Evolutionary conservation across 2,888 invertebrate species (phyloP).

Genomic region (Tenthredo scrophulariae): DNA sequence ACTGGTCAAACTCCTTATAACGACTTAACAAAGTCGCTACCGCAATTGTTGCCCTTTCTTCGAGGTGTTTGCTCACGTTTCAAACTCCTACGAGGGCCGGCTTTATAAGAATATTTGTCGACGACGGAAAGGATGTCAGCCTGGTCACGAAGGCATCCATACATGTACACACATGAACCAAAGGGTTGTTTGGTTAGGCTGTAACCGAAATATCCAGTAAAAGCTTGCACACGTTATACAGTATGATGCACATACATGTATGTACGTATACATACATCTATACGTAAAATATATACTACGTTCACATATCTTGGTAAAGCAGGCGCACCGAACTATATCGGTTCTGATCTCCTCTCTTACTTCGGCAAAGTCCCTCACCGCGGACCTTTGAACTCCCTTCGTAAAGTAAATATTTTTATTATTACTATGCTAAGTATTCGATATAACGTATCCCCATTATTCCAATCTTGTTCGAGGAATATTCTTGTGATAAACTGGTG

Average conservation of each 20-base stretch:
- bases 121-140: conserved; percentile 39
- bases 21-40: conserved; percentile 19
- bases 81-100: conserved; percentile 43
- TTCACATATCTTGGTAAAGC: background rate
- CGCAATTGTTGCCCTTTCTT: conserved; percentile 52
- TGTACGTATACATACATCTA: background rate
- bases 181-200: conserved; percentile 69
- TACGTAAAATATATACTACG: background rate
- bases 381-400: conserved; percentile 40
- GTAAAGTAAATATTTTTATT: conserved; percentile 44
- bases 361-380: conserved; percentile 12
- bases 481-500: background rate
- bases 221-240: conserved; percentile 59
- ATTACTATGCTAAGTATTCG: conserved; percentile 47
- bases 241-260: background rate
- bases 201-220: conserved; percentile 67
- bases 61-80: conserved; percentile 54
- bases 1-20: background rate
- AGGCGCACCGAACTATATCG: background rate
- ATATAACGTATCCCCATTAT: conserved; percentile 6
- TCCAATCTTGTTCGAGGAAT: background rate
- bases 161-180: conserved; percentile 48
- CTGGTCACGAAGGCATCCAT: conserved; percentile 47
- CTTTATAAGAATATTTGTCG: conserved; percentile 54
- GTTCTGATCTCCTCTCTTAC: conserved; percentile 28